Evolutionary conservation across 2,797 vertebrate species (phyloP).

Genomic region (Remorina albescens): DNA sequence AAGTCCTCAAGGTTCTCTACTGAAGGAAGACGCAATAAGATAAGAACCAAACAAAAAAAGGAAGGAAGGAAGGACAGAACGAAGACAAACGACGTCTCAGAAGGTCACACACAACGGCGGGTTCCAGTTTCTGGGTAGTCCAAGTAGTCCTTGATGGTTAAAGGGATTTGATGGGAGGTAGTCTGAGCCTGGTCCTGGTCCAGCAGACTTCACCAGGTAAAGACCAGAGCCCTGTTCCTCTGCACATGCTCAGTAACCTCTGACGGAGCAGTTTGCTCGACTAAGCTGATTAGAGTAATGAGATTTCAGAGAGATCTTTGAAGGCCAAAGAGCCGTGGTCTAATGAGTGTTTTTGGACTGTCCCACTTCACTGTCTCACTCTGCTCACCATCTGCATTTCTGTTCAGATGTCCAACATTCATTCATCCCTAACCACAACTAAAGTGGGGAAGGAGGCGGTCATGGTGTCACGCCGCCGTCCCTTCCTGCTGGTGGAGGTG

Average conservation of each 20-base stretch:
- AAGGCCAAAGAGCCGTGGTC: neutral
- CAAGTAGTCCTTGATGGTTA: too few species aligned
- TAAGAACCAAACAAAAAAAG: neutral
- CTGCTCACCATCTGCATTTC: too few species aligned
- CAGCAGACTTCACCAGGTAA: too few species aligned
- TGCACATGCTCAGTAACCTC: neutral
- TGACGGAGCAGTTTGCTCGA: neutral
- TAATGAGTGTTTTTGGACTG: neutral
- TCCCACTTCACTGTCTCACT: neutral
- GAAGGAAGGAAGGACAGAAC: too few species aligned
- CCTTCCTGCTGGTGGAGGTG: too few species aligned
- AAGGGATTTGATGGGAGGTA: too few species aligned
- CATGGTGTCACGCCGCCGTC: slow-evolving; percentile 17
- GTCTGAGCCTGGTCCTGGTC: too few species aligned
- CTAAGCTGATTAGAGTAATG: slow-evolving; percentile 52
- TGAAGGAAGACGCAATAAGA: neutral
- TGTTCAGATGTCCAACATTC: too few species aligned
- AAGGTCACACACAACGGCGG: too few species aligned
- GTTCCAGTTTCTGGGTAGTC: too few species aligned
- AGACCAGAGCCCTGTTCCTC: neutral
- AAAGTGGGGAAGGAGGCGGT: neutral
- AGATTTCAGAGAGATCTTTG: slow-evolving; percentile 31
- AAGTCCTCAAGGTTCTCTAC: neutral
- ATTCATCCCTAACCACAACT: too few species aligned
- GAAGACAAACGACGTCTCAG: too few species aligned